Evolutionary conservation across 1,140 invertebrate genomes (phyloP), one percentile per base, ranked within the genome.

Genomic region (Leptestheria dahalacensis): DNA sequence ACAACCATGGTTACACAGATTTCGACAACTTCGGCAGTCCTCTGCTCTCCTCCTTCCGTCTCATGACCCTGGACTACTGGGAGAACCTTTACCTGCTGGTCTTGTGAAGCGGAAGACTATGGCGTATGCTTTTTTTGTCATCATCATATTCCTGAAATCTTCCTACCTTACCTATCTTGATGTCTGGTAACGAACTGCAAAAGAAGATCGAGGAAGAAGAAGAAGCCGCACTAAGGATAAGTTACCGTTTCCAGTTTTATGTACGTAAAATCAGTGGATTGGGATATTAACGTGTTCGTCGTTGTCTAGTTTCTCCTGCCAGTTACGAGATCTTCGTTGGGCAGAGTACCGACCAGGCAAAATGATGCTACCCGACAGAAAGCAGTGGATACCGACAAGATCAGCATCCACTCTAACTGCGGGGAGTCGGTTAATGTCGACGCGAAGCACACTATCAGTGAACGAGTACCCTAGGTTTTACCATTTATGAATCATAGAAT

Each of bases 11-110:
- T 55, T 97, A 93, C 73, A 98, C 94, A 61, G 96, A 86, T 75
- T 98, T 97, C 73, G 94, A 98, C 76, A 93, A 89, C 47, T 98
- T 97, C 72, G 91, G 90, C 58, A 96, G 91, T 89, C 91, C 93
- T 33, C 82, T 97, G 67, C 79, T 98, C 53, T 94, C 91, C 63
- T 89, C 93, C 48, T 98, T 98, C 76, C 82, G 94, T 68, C 79
- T 97, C 52, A 97, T 97, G 93, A 98, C 94, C 21, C 94, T 97
- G 73, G 94, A 97, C 76, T 94, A 86, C 72, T 97, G 94, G 95
- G 94, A 98, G 75, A 92, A 92, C 75, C 79, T 98, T 64, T 98
- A 98, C 76, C 91, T 96, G 78, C 75, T 93, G 79, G 80, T 96
- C 64, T 75, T 98, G 67, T 79, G 92, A 73, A 89, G 91, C 57